Evolutionary conservation across 2,113 vertebrate species (phyloP).

Genomic region (Sturnus vulgaris): DNA sequence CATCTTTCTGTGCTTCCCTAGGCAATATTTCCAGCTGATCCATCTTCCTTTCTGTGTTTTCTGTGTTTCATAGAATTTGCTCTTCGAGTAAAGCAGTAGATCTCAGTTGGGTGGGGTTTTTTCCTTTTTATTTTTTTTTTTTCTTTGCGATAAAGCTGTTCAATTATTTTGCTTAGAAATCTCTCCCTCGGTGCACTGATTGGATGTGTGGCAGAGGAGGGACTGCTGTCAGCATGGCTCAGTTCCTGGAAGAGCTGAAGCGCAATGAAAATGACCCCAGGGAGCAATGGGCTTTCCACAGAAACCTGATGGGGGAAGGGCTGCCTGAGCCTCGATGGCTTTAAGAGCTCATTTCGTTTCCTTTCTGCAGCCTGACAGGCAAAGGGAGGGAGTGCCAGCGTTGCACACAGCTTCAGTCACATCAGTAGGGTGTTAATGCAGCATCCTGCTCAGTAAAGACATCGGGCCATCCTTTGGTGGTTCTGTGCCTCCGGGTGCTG

Average conservation of each 20-base stretch:
- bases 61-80: not conserved
- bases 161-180: conserved; percentile 30
- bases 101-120: not conserved
- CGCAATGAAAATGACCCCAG: conserved; percentile 46
- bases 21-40: not conserved
- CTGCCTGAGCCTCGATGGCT: not conserved
- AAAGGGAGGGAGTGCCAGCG: not conserved
- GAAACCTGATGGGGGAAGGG: conserved; percentile 21
- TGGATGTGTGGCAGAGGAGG: conserved; percentile 33
- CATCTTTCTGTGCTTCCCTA: not conserved
- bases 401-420: not conserved
- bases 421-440: not conserved
- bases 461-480: not conserved
- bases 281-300: conserved; percentile 40
- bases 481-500: not conserved
- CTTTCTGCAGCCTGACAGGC: not conserved
- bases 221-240: conserved; percentile 25
- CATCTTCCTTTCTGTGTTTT: not conserved
- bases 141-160: not conserved
- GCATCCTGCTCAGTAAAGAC: not conserved
- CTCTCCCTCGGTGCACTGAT: not conserved
- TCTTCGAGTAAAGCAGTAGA: not conserved
- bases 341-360: conserved; percentile 4
- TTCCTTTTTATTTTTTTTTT: too few species aligned
- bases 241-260: conserved; percentile 61